A percentile compares a stretch with the other conserved stretches of the same genome.
These are phyloP conservation scores for Prionailurus bengalensis DNA, from an alignment of 2,113 vertebrate genomes.

Conservation along the genomic window DNA sequence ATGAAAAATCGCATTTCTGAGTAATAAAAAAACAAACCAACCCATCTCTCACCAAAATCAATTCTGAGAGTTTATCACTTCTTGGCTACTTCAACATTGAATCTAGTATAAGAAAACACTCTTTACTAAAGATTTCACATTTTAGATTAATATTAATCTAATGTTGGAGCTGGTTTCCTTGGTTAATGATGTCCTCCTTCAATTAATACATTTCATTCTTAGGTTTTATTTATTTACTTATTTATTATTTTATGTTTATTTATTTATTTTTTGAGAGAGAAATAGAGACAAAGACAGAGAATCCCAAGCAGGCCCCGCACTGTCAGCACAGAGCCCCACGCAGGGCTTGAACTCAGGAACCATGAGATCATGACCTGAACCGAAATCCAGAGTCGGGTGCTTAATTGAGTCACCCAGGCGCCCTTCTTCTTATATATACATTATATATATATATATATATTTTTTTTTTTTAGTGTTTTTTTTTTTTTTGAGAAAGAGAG, in stretches of 20 bases:
- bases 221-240: background rate
- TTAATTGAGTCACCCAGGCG: background rate
- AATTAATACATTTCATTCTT: slow-evolving; percentile 9
- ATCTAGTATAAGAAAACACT: background rate
- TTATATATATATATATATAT: too few species aligned
- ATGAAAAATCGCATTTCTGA: slow-evolving; percentile 11
- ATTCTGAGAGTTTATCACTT: background rate
- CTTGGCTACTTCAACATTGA: background rate
- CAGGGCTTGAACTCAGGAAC: background rate
- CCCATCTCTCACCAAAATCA: background rate
- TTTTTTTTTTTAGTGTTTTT: too few species aligned
- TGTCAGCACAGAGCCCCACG: background rate
- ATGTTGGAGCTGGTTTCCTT: background rate
- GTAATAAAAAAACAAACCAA: background rate
- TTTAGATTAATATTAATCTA: slow-evolving; percentile 51
- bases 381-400: background rate
- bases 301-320: background rate
- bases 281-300: background rate
- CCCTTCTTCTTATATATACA: too few species aligned
- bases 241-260: background rate
- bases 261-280: background rate
- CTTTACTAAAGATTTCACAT: background rate
- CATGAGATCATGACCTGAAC: background rate
- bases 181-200: background rate
- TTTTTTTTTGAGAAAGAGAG: too few species aligned